Conservation (phyloP, 1,140 invertebrate genomes). For the Whitmania pigra region DNA sequence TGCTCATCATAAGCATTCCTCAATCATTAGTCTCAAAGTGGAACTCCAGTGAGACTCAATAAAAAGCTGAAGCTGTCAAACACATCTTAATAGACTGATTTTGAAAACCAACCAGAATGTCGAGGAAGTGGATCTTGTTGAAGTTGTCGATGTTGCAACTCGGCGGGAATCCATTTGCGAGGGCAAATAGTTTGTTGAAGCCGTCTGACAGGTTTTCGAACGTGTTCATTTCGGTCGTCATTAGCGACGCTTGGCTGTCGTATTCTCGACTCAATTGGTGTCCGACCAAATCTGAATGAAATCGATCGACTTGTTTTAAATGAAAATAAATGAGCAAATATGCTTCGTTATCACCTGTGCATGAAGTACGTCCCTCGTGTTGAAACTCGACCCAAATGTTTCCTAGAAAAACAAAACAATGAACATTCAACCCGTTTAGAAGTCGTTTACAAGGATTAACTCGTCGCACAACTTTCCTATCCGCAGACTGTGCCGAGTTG, state of each 20-base stretch:
- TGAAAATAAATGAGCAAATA: neutral
- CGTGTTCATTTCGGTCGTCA: neutral
- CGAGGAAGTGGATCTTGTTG: neutral
- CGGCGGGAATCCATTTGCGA: neutral
- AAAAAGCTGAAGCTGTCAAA: no score
- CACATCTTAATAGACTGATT: no score
- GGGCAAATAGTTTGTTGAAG: neutral
- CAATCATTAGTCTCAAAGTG: no score
- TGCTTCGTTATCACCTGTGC: neutral
- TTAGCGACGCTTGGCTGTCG: neutral
- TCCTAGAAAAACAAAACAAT: neutral
- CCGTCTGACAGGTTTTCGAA: neutral
- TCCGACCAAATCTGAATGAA: neutral
- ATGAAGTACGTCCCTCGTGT: neutral
- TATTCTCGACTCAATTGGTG: conserved; percentile 4
- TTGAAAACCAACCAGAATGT: neutral
- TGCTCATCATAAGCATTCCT: no score
- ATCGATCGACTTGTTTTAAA: neutral
- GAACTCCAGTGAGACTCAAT: no score
- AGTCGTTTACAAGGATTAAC: no score
- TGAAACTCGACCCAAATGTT: conserved; percentile 1
- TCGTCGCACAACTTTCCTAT: no score
- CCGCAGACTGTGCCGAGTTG: no score
- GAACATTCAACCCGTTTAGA: neutral
- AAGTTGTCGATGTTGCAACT: neutral